phyloP scores from a whole-genome alignment of 2,888 invertebrate species.

The Iselma pallidipennis region DNA sequence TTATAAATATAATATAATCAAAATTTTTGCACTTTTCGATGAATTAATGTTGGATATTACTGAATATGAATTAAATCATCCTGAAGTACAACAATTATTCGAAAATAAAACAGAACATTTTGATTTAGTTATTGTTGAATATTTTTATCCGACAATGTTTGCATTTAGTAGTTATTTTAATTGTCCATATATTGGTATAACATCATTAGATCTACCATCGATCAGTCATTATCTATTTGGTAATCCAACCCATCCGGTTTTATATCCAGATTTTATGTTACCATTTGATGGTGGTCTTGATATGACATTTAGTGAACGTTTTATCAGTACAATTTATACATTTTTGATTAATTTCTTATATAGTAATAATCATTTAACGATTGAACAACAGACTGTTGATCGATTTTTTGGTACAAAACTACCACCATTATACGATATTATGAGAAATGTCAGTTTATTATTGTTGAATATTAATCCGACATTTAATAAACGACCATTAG shows the following conservation, averaged over 20 bases:
- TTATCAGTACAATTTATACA: not conserved
- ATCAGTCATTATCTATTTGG: conserved; percentile 37
- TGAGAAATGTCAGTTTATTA: conserved; percentile 32
- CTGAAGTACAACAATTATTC: conserved; percentile 38
- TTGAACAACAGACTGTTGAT: conserved; percentile 12
- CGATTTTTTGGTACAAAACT: conserved; percentile 38
- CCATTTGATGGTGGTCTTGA: conserved; percentile 16
- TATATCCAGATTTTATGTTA: conserved; percentile 40
- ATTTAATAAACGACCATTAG: conserved; percentile 34
- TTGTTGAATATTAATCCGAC: conserved; percentile 40
- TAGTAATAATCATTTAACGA: not conserved
- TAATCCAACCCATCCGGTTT: conserved; percentile 43
- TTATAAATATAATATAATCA: not conserved
- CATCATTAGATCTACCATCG: conserved; percentile 36
- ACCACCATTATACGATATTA: conserved; percentile 33
- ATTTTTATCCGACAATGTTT: conserved; percentile 33
- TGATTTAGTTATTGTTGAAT: conserved; percentile 45
- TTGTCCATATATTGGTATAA: conserved; percentile 42
- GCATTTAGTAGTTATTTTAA: conserved; percentile 42
- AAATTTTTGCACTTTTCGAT: conserved; percentile 5
- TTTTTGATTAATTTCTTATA: not conserved
- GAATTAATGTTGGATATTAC: conserved; percentile 18
- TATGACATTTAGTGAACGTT: conserved; percentile 16
- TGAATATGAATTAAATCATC: conserved; percentile 31
- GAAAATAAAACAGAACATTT: conserved; percentile 46